Base-by-base conservation (phyloP, 2,797 vertebrate species). In the Acipenser transmontanus region DNA sequence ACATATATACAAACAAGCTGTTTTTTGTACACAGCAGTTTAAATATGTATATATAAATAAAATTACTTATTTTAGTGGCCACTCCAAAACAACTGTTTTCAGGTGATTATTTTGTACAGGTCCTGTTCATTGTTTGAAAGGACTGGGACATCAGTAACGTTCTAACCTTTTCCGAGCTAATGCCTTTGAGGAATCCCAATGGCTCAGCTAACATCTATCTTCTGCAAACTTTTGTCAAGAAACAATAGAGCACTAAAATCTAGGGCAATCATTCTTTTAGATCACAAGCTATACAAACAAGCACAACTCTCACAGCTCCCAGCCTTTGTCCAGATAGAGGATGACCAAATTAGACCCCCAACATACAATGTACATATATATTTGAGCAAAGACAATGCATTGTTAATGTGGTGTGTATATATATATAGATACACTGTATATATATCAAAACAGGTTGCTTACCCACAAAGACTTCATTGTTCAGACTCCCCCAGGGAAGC, bases 141-240 rank as follows among this genome's bases (percentile, higher is more conserved):
- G 50, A 34, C 66, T n/a, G 63, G 10, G 49, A 17, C 65, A 65
- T 72, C 71, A 70, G 61, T 69, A 69, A 67, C 51, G 56, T 52
- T 67, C 50, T 51, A 67, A 62, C 67, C 59, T 65, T 62, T 61
- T 65, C 62, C 65, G 57, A 67, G 65, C 49, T 64, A 61, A 60
- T 52, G 64, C 8, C 49, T 64, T 67, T 17, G 64, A 63, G 66
- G 65, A 51, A 51, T 64, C 65, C 54, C 59, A 49, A 54, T 20
- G 47, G 65, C 61, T 59, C 56, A 14, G 62, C 54, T 51, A 48
- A 52, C 51, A 67, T 70, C 66, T 61, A 47, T 70, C 65, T 64
- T 70, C 62, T 47, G 52, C 50, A 67, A 67, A 70, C 54, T 66
- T 62, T 54, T 70, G 61, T 70, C 69, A 67, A 47, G 47, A 17